phyloP scores from a whole-genome alignment of 2,888 invertebrate genomes.

The Atrina japonica region DNA sequence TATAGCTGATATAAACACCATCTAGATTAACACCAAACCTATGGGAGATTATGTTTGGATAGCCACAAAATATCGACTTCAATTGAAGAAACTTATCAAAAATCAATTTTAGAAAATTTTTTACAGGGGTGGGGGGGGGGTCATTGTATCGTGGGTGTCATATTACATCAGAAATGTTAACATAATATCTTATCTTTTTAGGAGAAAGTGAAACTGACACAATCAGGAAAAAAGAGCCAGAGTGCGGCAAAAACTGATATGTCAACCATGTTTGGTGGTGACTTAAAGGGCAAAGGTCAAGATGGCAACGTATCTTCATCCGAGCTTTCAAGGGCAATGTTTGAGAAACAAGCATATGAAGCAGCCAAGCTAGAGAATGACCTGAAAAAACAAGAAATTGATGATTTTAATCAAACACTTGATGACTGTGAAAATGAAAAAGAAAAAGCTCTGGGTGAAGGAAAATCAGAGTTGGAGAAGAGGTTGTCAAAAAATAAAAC shows the following conservation, averaged over 20 bases:
- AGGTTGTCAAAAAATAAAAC: slow-evolving; percentile 65
- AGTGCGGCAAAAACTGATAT: background rate
- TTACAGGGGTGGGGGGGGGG: too few relatives aligned
- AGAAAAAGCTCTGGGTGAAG: slow-evolving; percentile 62
- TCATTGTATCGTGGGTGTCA: too few relatives aligned
- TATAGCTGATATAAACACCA: too few relatives aligned
- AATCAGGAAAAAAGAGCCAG: slow-evolving; percentile 19
- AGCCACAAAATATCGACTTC: too few relatives aligned
- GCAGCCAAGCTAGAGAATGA: slow-evolving; percentile 76
- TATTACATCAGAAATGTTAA: too few relatives aligned
- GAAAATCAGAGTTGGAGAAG: slow-evolving; percentile 62
- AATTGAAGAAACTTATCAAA: too few relatives aligned
- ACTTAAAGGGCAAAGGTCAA: slow-evolving; percentile 39
- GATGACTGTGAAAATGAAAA: slow-evolving; percentile 73
- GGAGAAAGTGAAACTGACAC: slow-evolving; percentile 5
- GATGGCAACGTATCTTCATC: slow-evolving; percentile 29
- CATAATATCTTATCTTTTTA: too few relatives aligned
- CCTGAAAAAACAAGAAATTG: slow-evolving; percentile 70
- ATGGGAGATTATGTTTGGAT: too few relatives aligned
- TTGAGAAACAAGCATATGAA: slow-evolving; percentile 77
- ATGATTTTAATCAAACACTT: slow-evolving; percentile 66
- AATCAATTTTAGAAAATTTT: too few relatives aligned
- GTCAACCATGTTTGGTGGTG: slow-evolving; percentile 32
- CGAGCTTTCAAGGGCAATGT: slow-evolving; percentile 67
- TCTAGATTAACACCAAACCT: too few relatives aligned